A percentile compares a stretch with the other conserved stretches of the same genome.
Evolutionary conservation across 2,113 vertebrate genomes (phyloP).

Genomic region (Cyphomyrus plagiostoma): DNA sequence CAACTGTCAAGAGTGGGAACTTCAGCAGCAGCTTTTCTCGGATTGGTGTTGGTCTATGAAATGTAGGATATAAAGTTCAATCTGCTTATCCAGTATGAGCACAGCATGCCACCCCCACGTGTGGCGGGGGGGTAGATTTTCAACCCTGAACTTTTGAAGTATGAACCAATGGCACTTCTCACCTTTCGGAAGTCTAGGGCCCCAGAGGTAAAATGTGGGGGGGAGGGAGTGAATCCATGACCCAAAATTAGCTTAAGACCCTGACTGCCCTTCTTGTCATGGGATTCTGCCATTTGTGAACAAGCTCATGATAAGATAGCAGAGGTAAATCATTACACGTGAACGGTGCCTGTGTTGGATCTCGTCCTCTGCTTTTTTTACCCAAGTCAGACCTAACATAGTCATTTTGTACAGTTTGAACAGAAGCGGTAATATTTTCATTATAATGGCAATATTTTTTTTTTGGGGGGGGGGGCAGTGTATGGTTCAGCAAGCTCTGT

Average conservation of each 20-base stretch:
- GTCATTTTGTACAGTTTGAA: background rate
- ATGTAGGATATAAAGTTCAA: background rate
- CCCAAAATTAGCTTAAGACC: background rate
- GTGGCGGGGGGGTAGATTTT: background rate
- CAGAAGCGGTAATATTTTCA: background rate
- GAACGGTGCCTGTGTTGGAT: background rate
- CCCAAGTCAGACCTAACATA: background rate
- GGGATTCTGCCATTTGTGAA: conserved; percentile 30
- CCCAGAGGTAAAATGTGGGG: background rate
- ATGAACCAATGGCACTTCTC: background rate
- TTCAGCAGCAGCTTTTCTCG: background rate
- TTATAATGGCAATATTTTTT: background rate
- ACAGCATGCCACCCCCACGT: no score
- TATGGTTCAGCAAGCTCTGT: background rate
- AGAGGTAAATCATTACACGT: conserved; percentile 5
- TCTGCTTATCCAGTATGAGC: background rate
- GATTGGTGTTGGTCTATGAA: background rate
- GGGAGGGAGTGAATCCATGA: rapidly evolving
- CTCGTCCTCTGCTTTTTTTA: background rate
- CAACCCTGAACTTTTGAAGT: background rate
- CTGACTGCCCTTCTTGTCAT: background rate
- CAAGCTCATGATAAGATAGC: conserved; percentile 30
- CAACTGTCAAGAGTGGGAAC: background rate
- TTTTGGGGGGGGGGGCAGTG: background rate
- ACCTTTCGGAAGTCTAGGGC: background rate